Percentiles rank a stretch among this genome's conserved stretches.
Evolutionary conservation across 1,140 invertebrate species (phyloP).

Genomic region (Apolygus lucorum): DNA sequence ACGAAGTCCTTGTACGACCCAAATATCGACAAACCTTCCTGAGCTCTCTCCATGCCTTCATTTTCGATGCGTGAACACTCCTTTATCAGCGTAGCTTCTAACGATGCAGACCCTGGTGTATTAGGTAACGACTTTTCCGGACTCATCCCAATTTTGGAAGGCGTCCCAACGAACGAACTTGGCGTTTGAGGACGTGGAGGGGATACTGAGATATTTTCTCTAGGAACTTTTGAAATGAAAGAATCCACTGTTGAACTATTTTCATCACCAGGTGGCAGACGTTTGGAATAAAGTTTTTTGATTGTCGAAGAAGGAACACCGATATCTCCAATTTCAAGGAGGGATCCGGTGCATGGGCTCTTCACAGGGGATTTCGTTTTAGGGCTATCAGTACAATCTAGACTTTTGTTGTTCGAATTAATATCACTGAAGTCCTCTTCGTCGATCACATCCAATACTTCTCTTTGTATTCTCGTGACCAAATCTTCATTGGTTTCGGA

Average conservation of each 20-base stretch:
- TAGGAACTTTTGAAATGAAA: neutral
- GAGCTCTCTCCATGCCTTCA: neutral
- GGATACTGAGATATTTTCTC: neutral
- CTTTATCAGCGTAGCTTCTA: neutral
- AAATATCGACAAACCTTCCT: neutral
- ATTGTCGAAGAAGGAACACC: neutral
- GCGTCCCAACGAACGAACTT: neutral
- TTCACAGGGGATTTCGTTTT: neutral
- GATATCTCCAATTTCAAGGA: conserved; percentile 1
- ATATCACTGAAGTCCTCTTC: conserved; percentile 14
- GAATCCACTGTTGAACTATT: neutral
- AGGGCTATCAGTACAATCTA: neutral
- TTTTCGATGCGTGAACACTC: conserved; percentile 19
- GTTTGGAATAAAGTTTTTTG: neutral
- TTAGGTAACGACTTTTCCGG: neutral
- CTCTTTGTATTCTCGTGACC: conserved; percentile 21
- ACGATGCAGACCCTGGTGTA: neutral
- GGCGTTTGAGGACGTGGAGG: neutral
- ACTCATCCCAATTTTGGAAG: neutral
- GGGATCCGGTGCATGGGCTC: neutral
- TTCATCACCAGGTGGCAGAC: neutral
- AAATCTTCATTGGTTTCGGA: conserved; percentile 19
- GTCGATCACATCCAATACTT: conserved; percentile 22
- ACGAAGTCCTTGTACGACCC: neutral
- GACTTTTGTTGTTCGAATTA: neutral